Base-by-base conservation (phyloP, 2,888 invertebrate genomes). In the Tromatobia lineatoria region DNA sequence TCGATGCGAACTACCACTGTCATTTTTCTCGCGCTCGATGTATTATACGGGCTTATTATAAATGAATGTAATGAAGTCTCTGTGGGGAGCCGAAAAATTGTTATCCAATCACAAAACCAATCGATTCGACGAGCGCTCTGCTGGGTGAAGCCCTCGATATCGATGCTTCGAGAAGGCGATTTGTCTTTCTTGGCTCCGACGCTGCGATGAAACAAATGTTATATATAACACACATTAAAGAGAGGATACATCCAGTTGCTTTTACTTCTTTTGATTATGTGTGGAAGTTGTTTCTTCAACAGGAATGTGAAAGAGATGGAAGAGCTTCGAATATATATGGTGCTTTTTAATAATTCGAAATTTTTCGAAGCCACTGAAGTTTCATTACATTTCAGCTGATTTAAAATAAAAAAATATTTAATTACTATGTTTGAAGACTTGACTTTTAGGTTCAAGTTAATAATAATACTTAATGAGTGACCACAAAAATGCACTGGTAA, bases 71-170 rank as follows among this genome's bases (percentile, higher is more conserved):
- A 83, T 83, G 80, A 67, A 80, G 76, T 80, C 80, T 80, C 80
- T 59, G 80, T 73, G 75, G 76, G 80, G 67, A 80, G 75, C 67
- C 52, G 66, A 79, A 80, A 78, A 79, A 79, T 66, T 75, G 74
- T 83, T 75, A 80, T 83, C 75, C 83, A 83, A 83, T 83, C 79
- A 75, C 54, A 59, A 57, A 83, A 79, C 71, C 75, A 71, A 83
- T 83, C 75, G 79, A 79, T 83, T 83, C 70, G 66, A 76, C 25
- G 23, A 42, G 45, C 74, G 54, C 67, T 61, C 78, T 69, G 78
- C 57, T 25, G 73, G 20, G 73, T n/a, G 66, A 73, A 64, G 59
- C 50, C 47, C 57, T 74, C 78, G 66, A 74, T 75, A 79, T 70
- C 82, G 74, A 79, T 54, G 57, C 47, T 52, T 38, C 71, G 34